These are phyloP conservation scores for Cerastoderma edule DNA, from an alignment of 2,888 invertebrate genomes.

Conservation along the genomic window DNA sequence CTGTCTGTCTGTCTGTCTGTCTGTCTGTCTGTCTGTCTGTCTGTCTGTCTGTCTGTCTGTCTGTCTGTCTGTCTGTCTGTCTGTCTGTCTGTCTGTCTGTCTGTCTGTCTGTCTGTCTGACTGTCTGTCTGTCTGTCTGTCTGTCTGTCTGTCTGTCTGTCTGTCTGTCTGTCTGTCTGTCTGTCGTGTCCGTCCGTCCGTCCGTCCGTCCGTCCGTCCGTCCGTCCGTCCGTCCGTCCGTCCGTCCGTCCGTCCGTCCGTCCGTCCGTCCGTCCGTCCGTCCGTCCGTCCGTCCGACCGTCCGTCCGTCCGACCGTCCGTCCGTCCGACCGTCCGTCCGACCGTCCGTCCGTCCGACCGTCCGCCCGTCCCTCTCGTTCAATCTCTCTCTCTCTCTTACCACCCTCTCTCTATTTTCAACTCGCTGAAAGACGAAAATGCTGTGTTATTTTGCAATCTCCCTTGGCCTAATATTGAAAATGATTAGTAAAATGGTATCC, in stretches of 20 bases:
- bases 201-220: neutral
- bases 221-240: neutral
- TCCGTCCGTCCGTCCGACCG: neutral
- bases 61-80: constrained; percentile 4
- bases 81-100: neutral
- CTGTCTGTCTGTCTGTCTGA: neutral
- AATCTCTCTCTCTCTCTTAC: neutral
- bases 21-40: too few species aligned
- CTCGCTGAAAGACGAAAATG: neutral
- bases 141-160: neutral
- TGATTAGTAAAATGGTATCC: too few species aligned
- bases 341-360: neutral
- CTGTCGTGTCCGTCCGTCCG: neutral
- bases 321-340: neutral
- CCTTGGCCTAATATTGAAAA: too few species aligned
- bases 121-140: neutral
- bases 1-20: too few species aligned
- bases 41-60: too few species aligned
- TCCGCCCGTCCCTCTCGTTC: neutral
- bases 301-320: neutral
- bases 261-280: neutral
- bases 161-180: neutral
- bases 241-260: neutral
- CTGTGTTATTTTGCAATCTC: too few species aligned
- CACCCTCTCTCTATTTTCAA: neutral